A percentile compares a stretch with the other conserved stretches of the same genome.
Conservation (phyloP, 2,113 vertebrate species). For the Ifrita kowaldi region DNA sequence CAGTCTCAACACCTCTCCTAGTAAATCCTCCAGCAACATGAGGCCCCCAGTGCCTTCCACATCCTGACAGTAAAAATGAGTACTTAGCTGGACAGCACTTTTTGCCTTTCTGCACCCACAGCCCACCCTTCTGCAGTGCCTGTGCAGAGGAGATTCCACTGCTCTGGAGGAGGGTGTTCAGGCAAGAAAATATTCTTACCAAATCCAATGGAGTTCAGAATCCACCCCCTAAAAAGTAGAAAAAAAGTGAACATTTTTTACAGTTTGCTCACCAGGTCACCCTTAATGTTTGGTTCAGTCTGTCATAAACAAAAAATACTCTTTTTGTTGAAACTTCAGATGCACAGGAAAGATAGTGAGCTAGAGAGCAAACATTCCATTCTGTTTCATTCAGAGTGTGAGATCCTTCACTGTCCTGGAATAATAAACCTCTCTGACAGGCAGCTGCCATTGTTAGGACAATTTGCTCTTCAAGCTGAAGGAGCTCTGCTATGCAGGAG, state of each 20-base stretch:
- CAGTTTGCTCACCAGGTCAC: background rate
- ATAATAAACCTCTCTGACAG: background rate
- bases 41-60: background rate
- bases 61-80: background rate
- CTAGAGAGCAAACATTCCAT: background rate
- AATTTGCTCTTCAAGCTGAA: background rate
- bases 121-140: background rate
- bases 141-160: background rate
- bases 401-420: background rate
- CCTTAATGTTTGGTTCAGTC: background rate
- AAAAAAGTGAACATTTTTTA: background rate
- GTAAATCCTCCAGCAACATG: background rate
- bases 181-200: background rate
- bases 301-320: background rate
- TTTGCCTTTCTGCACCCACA: background rate
- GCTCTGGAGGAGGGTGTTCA: background rate
- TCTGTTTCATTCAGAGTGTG: background rate
- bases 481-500: background rate
- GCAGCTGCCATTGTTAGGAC: background rate
- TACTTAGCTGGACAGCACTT: background rate
- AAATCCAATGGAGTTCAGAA: background rate
- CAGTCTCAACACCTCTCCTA: background rate
- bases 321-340: background rate
- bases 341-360: accelerated
- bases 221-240: background rate